Conservation (phyloP, 92 coral and sea anemone genomes). For the Epizoanthus stellaris region DNA sequence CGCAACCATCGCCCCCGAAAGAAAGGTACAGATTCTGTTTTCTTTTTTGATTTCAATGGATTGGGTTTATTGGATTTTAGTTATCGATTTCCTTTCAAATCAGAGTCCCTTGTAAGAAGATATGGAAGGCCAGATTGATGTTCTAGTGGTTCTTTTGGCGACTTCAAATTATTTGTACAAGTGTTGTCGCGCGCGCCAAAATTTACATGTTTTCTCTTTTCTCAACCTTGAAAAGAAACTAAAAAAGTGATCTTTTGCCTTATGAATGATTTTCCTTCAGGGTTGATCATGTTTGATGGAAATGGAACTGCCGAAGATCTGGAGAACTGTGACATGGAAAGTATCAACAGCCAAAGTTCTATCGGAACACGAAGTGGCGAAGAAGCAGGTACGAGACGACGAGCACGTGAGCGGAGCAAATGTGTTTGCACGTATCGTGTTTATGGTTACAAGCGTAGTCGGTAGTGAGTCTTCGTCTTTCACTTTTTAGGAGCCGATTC, state of each 20-base stretch:
- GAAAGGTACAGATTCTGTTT: conserved; percentile 63
- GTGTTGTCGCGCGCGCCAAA: neutral
- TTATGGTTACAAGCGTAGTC: neutral
- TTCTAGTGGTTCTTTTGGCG: neutral
- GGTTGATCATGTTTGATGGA: conserved; percentile 27
- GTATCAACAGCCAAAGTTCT: conserved; percentile 79
- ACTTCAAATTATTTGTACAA: conserved; percentile 5
- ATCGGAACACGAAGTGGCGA: conserved; percentile 78
- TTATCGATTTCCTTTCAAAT: neutral
- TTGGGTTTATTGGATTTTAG: neutral
- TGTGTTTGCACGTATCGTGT: neutral
- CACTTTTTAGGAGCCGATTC: conserved; percentile 53
- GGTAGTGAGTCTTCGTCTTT: neutral
- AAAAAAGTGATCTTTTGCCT: neutral
- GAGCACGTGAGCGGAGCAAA: conserved; percentile 40
- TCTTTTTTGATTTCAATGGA: conserved; percentile 7
- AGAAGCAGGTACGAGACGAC: conserved; percentile 45
- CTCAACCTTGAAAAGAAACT: neutral
- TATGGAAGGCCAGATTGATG: neutral
- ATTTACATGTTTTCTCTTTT: too few species aligned
- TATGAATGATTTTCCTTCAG: conserved; percentile 1
- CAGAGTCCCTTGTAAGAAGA: neutral
- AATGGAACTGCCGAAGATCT: conserved; percentile 46
- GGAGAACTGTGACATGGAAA: conserved; percentile 81
- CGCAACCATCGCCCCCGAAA: conserved; percentile 73